Base-by-base conservation (phyloP, 1,140 invertebrate species). In the Neodiprion fabricii region DNA sequence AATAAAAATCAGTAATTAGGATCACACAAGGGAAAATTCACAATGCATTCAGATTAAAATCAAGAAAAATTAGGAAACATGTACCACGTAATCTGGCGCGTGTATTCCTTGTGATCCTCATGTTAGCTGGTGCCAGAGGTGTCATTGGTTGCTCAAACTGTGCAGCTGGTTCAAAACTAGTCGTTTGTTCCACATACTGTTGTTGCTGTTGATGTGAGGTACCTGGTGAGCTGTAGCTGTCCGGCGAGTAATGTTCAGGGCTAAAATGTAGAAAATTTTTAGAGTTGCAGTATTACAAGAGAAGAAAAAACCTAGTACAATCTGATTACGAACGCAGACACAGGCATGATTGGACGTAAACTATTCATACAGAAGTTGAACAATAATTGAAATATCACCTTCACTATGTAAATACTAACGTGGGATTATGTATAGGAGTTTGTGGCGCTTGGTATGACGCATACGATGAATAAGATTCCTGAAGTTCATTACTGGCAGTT, bases 91-190 rank as follows among this genome's bases (percentile, higher is more conserved):
- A 81, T 74, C 89, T 82, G 23, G 90, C 88, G 74, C 87, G 82
- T 11, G 86, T 87, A 68, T 89, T 89, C 17, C 89, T 83, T 9
- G 89, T 90, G 7, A 90, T 89, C 75, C 89, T 84, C 84, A 89
- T 89, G 68, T 89, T 89, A 23, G 82, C 76, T 17, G 87, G 79
- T 28, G 85, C 81, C 7, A 84, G 82, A 12, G 89, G 89, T 14
- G 89, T 89, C 77, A 85, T 80, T 67, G 89, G 89, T 53, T 87
- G 86, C 67, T 90, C 89, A 77, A 88, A 89, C 67, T 84, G 84
- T 1, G 74, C 61, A 17, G 83, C 78, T 72, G 79, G 81, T 21
- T 88, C 86, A 77, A 82, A 86, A 75, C 78, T 82, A 1, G 72
- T 70, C 4, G 80, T 50, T 65, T 86, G 85, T 49, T 87, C 84